These are phyloP conservation scores for Huso huso DNA, from an alignment of 2,797 vertebrate species.

Conservation along the genomic window DNA sequence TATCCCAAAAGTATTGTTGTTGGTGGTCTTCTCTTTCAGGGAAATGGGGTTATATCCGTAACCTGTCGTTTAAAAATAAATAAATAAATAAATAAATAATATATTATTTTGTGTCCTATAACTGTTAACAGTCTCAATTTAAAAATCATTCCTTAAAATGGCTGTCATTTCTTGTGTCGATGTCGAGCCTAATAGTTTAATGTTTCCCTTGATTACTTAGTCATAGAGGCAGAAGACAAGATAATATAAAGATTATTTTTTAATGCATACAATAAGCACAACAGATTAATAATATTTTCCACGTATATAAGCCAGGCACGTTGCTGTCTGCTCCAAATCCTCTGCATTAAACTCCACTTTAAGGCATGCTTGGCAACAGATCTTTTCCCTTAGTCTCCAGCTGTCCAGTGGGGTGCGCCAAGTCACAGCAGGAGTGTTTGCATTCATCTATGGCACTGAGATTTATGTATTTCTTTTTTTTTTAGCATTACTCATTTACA, in stretches of 20 bases:
- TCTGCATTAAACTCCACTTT: conserved; percentile 50
- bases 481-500: conserved; percentile 65
- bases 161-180: background rate
- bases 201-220: background rate
- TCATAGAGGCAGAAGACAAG: background rate
- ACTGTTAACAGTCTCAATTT: too few species aligned
- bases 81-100: too few species aligned
- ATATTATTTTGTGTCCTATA: too few species aligned
- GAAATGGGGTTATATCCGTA: too few species aligned
- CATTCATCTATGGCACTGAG: conserved; percentile 62
- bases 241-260: background rate
- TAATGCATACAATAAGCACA: background rate
- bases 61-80: too few species aligned
- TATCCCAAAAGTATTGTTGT: too few species aligned
- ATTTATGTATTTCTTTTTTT: conserved; percentile 37
- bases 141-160: too few species aligned
- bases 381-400: conserved; percentile 78
- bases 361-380: conserved; percentile 71
- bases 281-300: conserved; percentile 14
- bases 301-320: conserved; percentile 46
- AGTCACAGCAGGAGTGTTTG: conserved; percentile 91
- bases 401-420: conserved; percentile 89
- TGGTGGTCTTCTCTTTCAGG: too few species aligned
- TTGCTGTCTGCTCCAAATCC: conserved; percentile 55
- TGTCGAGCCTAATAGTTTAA: too few species aligned